Conservation (phyloP, 2,797 vertebrate genomes). For the Gobio occitaniae region DNA sequence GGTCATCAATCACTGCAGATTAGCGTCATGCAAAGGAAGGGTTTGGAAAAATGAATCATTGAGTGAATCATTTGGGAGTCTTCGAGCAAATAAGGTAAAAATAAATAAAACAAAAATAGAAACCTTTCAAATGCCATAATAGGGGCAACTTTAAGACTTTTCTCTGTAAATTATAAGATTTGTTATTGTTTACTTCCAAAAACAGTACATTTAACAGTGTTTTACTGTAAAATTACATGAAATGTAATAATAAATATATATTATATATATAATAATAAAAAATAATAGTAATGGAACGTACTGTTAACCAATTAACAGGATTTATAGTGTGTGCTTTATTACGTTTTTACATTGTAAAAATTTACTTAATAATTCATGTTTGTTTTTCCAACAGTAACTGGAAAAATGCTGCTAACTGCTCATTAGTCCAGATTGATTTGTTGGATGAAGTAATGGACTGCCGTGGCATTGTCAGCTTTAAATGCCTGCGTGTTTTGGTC, state of each 20-base stretch:
- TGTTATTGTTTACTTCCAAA: background rate
- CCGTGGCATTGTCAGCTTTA: slow-evolving; percentile 73
- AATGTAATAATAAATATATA: background rate
- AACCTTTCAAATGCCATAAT: too few species aligned
- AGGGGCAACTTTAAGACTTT: background rate
- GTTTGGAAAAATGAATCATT: too few species aligned
- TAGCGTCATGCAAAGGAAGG: too few species aligned
- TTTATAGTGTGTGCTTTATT: background rate
- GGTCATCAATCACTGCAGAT: too few species aligned
- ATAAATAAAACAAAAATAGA: too few species aligned
- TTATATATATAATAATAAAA: too few species aligned
- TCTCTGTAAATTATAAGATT: background rate
- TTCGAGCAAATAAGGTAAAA: too few species aligned
- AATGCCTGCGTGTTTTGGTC: slow-evolving; percentile 80
- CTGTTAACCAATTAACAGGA: background rate
- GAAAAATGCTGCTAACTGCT: slow-evolving; percentile 77
- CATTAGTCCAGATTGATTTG: slow-evolving; percentile 70
- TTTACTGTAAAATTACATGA: background rate
- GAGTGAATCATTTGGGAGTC: too few species aligned
- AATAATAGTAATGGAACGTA: background rate
- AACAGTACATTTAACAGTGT: background rate
- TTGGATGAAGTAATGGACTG: slow-evolving; percentile 78
- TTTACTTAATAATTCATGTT: background rate
- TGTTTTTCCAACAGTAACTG: slow-evolving; percentile 71
- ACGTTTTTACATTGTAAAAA: background rate